Percentiles rank a stretch among this genome's conserved stretches.
These are phyloP conservation scores for Entomyzon cyanotis DNA, from an alignment of 2,113 vertebrate genomes.

Conservation along the genomic window DNA sequence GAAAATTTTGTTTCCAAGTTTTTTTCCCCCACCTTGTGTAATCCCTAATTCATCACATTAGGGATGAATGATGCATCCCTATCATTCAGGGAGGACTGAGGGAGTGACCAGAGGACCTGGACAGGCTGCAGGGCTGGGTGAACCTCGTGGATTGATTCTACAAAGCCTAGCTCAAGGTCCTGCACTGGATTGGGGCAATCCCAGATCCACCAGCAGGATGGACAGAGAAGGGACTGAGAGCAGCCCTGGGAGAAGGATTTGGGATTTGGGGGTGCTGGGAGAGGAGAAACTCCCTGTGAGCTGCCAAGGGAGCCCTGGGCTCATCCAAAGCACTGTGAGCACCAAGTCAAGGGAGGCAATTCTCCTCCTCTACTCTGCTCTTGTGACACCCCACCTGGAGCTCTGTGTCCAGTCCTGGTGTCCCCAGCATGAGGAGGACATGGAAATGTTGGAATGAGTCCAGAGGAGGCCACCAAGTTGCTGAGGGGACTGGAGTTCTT, in stretches of 20 bases:
- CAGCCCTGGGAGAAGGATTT: not conserved
- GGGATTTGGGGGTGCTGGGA: not conserved
- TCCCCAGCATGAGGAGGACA: not conserved
- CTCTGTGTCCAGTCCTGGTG: not conserved
- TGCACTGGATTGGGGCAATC: not conserved
- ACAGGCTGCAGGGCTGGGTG: not conserved
- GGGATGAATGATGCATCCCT: too few species aligned
- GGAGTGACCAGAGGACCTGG: not conserved
- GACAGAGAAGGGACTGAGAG: not conserved
- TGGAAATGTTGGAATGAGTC: not conserved
- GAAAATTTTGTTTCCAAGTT: not conserved
- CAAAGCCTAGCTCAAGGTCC: too few species aligned
- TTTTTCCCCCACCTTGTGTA: not conserved
- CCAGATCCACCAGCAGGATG: not conserved
- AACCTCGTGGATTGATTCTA: not conserved
- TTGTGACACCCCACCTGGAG: too few species aligned
- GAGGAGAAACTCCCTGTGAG: not conserved
- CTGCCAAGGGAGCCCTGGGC: fast-evolving
- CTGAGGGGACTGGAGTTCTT: not conserved
- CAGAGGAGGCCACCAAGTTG: not conserved
- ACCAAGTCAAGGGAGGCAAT: fast-evolving
- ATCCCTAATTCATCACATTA: not conserved
- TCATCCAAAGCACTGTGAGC: not conserved
- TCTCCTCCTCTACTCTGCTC: not conserved
- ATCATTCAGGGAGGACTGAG: not conserved